Conservation (phyloP, 1,140 invertebrate genomes). For the Phthorimaea operculella region DNA sequence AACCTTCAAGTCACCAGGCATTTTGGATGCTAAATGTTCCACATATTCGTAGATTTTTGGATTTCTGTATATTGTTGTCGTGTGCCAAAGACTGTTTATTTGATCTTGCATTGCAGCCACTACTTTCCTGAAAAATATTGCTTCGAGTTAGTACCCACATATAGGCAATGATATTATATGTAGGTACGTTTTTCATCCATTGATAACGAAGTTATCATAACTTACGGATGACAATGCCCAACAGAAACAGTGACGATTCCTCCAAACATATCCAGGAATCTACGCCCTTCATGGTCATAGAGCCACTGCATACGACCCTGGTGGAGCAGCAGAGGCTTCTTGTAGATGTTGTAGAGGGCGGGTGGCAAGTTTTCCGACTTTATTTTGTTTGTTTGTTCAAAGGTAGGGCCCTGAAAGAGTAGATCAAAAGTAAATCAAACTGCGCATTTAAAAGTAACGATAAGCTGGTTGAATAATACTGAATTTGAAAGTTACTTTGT, state of each 20-base stretch:
- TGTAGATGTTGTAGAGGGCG: constrained; percentile 81
- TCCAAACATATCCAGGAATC: constrained; percentile 95
- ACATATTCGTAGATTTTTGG: constrained; percentile 93
- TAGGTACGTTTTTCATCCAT: too few relatives aligned
- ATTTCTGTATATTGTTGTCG: constrained; percentile 91
- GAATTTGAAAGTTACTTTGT: too few relatives aligned
- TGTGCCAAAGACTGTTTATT: constrained; percentile 87
- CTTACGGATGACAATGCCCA: constrained; percentile 98
- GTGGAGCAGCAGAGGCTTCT: constrained; percentile 84
- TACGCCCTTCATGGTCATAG: constrained; percentile 85
- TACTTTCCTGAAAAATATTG: constrained; percentile 71
- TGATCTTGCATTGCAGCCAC: constrained; percentile 82
- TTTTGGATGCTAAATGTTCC: constrained; percentile 79
- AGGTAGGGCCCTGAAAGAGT: constrained; percentile 68
- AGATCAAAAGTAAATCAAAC: neutral
- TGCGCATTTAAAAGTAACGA: too few relatives aligned
- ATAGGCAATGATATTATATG: too few relatives aligned
- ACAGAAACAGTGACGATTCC: constrained; percentile 97
- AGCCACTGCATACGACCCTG: constrained; percentile 94
- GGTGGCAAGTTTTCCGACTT: constrained; percentile 76
- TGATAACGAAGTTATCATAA: constrained; percentile 19
- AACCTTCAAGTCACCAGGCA: constrained; percentile 89
- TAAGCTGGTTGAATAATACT: too few relatives aligned
- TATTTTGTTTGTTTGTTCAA: constrained; percentile 70
- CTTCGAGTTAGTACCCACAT: neutral